These are phyloP conservation scores for Tachycineta bicolor DNA, from an alignment of 2,113 vertebrate genomes.

Conservation along the genomic window DNA sequence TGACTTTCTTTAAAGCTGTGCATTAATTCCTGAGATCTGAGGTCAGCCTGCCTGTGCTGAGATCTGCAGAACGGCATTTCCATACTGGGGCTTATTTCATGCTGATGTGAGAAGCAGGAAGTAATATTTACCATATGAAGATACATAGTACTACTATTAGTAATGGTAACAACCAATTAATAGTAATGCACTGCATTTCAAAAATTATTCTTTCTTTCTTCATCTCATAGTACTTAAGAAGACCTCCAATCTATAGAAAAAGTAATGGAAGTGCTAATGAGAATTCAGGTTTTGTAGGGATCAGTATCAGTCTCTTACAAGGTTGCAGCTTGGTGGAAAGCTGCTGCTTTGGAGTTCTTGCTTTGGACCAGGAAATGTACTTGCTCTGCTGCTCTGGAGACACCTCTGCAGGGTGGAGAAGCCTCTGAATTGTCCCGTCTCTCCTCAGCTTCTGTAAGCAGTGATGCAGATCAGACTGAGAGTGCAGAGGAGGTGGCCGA, in stretches of 20 bases:
- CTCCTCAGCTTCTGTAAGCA: background rate
- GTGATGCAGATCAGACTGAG: background rate
- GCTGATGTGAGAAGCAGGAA: background rate
- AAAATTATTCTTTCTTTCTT: background rate
- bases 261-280: background rate
- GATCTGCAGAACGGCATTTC: conserved; percentile 41
- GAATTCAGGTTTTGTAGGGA: background rate
- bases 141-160: background rate
- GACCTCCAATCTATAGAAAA: background rate
- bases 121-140: background rate
- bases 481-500: background rate
- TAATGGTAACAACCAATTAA: background rate
- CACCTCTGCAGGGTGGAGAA: background rate
- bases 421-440: background rate
- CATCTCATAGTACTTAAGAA: background rate
- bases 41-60: conserved; percentile 51
- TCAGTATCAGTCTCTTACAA: background rate
- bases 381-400: background rate
- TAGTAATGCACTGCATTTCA: background rate
- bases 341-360: background rate
- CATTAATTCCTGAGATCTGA: conserved; percentile 44
- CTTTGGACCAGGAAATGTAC: background rate
- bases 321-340: background rate
- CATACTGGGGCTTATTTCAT: background rate
- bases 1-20: conserved; percentile 56